These are phyloP conservation scores for Oeneis ivallda DNA, from an alignment of 2,888 invertebrate species.

Conservation along the genomic window DNA sequence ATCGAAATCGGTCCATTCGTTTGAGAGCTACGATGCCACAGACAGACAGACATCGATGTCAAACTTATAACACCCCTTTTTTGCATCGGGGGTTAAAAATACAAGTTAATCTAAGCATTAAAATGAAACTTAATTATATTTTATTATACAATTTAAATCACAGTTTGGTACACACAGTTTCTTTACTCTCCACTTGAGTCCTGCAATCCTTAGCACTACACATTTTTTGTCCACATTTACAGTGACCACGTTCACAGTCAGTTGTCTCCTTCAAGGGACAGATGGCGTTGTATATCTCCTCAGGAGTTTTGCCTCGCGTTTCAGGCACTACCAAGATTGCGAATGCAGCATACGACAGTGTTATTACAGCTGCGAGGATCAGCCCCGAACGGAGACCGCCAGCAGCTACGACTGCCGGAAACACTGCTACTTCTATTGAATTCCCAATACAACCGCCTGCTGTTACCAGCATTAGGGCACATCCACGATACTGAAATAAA, in stretches of 20 bases:
- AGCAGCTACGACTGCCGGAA: conserved; percentile 49
- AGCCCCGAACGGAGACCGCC: conserved; percentile 45
- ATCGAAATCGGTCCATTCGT: no score
- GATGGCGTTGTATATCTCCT: conserved; percentile 49
- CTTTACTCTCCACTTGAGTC: neutral
- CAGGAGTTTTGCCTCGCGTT: conserved; percentile 48
- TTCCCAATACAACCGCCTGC: conserved; percentile 53
- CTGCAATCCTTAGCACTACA: conserved; percentile 23
- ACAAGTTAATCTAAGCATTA: neutral
- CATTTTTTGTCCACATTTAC: conserved; percentile 12
- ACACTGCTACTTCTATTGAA: conserved; percentile 53
- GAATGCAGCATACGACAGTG: conserved; percentile 50
- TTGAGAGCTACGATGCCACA: no score
- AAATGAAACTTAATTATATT: neutral
- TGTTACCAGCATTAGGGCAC: conserved; percentile 55
- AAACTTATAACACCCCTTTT: no score
- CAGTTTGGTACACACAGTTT: conserved; percentile 32
- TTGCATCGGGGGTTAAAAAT: no score
- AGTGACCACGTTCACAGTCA: conserved; percentile 11
- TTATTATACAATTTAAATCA: conserved; percentile 18
- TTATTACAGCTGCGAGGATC: conserved; percentile 50
- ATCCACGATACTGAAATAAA: conserved; percentile 57
- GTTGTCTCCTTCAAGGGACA: conserved; percentile 8
- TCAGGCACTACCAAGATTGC: conserved; percentile 51
- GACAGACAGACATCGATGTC: no score